Evolutionary conservation across 2,113 vertebrate species (phyloP), one percentile per base, ranked within the genome.

Genomic region (Nanger granti): DNA sequence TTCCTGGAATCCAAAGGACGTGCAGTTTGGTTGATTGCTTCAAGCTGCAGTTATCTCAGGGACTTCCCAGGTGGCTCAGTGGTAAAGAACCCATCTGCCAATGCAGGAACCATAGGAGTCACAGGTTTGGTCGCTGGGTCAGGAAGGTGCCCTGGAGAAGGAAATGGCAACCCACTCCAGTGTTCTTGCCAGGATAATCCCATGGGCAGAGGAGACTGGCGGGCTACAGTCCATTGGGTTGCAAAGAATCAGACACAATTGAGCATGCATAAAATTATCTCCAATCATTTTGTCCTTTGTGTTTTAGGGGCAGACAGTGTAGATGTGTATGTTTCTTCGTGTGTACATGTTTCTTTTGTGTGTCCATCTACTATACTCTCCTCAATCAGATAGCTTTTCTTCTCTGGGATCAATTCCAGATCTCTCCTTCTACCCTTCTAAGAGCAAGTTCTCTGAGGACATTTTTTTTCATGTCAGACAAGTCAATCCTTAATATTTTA

Each of bases 21-120:
- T 13, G 22, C 47, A 76, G n/a, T 87, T 37, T 52, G 52, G 80
- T 47, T 37, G n/a, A 28, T 6, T 57, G 52, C 34, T 54, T 95
- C 62, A 79, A 92, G 76, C 2, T 60, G 52, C 29, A 26, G 7
- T 82, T 12, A 54, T 34, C 60, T 83, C 22, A 44, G 41, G 37
- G 41, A 14, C 37, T 44, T 79, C 24, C 73, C 37, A 44, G 24
- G 41, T 28, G 41, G 73, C 41, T 79, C 73, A 15, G 73, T 79
- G 73, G 41, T 4, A 44, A 28, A 79, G 22, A 44, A 41, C 6
- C 41, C 3, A 0, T 37, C 73, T 28, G 37, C 41, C 73, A 44
- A 15, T 4, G 24, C 24, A 44, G 24, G 37, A 15, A 41, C 12
- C 0, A 0, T 41, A 44, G 24, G 73, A 28, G 73, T 44, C 0